Evolutionary conservation across 2,888 invertebrate genomes (phyloP).

Genomic region (Ceratothoa steindachneri): DNA sequence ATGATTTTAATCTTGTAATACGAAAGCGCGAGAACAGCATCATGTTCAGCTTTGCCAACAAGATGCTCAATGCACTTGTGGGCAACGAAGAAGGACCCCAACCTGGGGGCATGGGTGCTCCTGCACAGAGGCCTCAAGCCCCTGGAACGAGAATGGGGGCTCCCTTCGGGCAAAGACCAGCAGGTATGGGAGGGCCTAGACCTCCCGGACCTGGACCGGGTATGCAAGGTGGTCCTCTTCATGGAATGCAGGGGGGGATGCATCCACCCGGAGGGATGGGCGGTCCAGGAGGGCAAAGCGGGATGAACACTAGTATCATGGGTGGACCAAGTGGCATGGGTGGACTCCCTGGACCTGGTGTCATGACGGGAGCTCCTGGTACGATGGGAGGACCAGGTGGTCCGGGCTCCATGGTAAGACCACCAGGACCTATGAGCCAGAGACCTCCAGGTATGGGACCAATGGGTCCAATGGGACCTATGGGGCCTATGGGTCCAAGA

Average conservation of each 20-base stretch:
- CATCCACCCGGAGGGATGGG: slow-evolving; percentile 31
- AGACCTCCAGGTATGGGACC: slow-evolving; percentile 35
- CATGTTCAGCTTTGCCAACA: slow-evolving; percentile 56
- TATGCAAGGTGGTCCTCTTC: slow-evolving; percentile 24
- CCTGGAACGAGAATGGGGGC: slow-evolving; percentile 39
- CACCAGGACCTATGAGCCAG: slow-evolving; percentile 31
- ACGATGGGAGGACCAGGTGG: slow-evolving; percentile 18
- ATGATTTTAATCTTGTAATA: background rate
- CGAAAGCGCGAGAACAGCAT: background rate
- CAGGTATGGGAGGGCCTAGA: slow-evolving; percentile 37
- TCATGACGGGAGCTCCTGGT: background rate
- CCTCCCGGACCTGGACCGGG: slow-evolving; percentile 41
- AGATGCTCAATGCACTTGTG: slow-evolving; percentile 56
- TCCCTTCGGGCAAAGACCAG: slow-evolving; percentile 27
- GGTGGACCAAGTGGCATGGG: slow-evolving; percentile 10
- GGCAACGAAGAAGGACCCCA: slow-evolving; percentile 51
- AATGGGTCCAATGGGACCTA: slow-evolving; percentile 12
- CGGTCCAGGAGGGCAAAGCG: slow-evolving; percentile 25
- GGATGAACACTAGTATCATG: slow-evolving; percentile 11
- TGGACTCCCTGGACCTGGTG: slow-evolving; percentile 18
- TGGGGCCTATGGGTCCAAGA: slow-evolving; percentile 32
- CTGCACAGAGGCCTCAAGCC: slow-evolving; percentile 33
- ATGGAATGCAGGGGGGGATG: slow-evolving; percentile 25
- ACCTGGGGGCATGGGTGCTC: slow-evolving; percentile 25
- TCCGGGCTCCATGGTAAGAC: slow-evolving; percentile 18